A percentile compares a stretch with the other conserved stretches of the same genome.
Evolutionary conservation across 2,113 vertebrate species (phyloP).

Genomic region (Podilymbus podiceps): DNA sequence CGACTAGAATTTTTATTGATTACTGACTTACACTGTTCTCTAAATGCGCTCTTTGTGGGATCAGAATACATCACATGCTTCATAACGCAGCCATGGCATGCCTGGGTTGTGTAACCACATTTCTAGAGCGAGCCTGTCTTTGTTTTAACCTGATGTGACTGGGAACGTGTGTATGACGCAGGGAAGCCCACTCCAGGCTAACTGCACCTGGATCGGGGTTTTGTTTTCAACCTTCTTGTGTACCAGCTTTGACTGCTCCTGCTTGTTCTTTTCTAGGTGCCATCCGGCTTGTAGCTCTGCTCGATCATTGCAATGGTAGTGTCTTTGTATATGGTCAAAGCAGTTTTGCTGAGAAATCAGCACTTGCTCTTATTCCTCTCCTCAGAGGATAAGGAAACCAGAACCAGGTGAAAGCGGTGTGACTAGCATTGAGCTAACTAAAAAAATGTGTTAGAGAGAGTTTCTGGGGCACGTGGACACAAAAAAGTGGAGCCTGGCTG

Average conservation of each 20-base stretch:
- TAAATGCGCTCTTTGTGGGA: not conserved
- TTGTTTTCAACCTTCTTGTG: not conserved
- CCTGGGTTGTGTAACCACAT: not conserved
- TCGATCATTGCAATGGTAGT: not conserved
- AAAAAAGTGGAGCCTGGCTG: not conserved
- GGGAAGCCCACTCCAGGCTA: not conserved
- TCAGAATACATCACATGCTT: not conserved
- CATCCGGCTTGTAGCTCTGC: not conserved
- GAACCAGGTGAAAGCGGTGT: not conserved
- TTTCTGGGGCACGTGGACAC: not conserved
- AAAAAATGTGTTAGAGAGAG: not conserved
- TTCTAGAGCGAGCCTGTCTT: not conserved
- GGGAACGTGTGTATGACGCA: not conserved
- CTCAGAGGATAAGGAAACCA: not conserved
- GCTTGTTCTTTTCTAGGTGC: not conserved
- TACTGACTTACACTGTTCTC: not conserved
- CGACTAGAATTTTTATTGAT: not conserved
- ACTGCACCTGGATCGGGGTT: not conserved
- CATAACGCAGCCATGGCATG: accelerated
- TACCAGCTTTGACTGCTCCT: not conserved
- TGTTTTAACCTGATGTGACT: not conserved
- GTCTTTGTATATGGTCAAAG: not conserved
- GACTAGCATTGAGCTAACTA: not conserved
- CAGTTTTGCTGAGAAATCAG: not conserved
- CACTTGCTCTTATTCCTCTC: not conserved